Conservation (phyloP, 2,888 invertebrate genomes). For the Troides aeacus region DNA sequence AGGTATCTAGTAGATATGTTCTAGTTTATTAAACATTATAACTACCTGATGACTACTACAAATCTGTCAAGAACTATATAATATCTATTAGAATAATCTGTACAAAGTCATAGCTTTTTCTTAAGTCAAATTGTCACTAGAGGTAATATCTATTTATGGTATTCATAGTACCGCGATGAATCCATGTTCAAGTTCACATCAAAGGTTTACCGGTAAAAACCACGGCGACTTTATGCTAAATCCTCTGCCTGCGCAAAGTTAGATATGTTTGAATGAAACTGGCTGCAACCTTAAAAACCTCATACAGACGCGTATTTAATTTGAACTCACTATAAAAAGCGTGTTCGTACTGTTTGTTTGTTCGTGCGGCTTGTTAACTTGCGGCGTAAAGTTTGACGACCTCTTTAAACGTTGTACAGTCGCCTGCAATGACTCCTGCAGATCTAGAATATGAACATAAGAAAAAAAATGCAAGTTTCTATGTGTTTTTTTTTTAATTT, state of each 20-base stretch:
- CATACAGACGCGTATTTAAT: constrained; percentile 26
- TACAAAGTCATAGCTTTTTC: too few relatives aligned
- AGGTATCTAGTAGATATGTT: too few relatives aligned
- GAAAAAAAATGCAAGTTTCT: too few relatives aligned
- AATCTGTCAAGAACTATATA: too few relatives aligned
- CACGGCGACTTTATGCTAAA: background rate
- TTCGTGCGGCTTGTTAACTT: constrained; percentile 40
- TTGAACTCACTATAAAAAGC: constrained; percentile 29
- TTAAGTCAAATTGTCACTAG: background rate
- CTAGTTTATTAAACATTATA: too few relatives aligned
- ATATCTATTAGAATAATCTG: too few relatives aligned
- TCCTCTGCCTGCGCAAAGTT: background rate
- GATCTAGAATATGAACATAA: background rate
- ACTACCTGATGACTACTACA: too few relatives aligned
- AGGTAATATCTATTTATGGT: background rate
- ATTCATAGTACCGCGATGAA: background rate
- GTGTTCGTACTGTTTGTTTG: constrained; percentile 42
- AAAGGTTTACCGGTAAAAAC: background rate
- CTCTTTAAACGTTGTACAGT: constrained; percentile 37
- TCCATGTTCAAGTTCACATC: background rate
- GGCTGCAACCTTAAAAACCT: constrained; percentile 2
- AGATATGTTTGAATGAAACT: constrained; percentile 18
- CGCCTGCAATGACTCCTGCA: constrained; percentile 27
- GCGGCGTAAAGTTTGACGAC: constrained; percentile 41
- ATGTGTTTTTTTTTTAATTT: too few relatives aligned